phyloP scores from a whole-genome alignment of 2,888 invertebrate species.

The Arctia plantaginis region DNA sequence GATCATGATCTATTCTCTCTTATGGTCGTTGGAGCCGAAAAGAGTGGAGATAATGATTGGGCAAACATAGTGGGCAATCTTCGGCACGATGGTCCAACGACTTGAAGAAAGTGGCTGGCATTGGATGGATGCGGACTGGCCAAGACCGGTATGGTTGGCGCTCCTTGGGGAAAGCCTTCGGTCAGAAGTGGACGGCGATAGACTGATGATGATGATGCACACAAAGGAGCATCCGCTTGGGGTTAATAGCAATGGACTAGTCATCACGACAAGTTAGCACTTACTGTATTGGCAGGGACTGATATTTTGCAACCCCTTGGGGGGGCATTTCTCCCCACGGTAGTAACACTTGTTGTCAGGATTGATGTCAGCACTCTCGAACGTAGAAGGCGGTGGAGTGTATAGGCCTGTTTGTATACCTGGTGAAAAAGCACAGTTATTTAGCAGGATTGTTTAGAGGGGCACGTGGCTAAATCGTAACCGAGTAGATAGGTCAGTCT shows the following conservation, averaged over 20 bases:
- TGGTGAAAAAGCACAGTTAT: constrained; percentile 48
- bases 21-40: too few relatives aligned
- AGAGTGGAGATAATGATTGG: too few relatives aligned
- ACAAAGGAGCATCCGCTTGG: neutral
- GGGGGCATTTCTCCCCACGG: constrained; percentile 89
- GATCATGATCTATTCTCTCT: too few relatives aligned
- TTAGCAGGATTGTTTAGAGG: neutral
- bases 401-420: constrained; percentile 91
- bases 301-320: constrained; percentile 93
- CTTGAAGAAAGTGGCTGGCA: neutral
- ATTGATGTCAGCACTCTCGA: constrained; percentile 89
- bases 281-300: constrained; percentile 95
- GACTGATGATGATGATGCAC: neutral
- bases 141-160: neutral
- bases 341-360: constrained; percentile 92
- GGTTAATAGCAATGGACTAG: neutral
- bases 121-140: neutral
- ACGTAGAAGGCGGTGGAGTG: constrained; percentile 89
- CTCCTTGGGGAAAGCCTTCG: neutral
- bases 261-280: constrained; percentile 47
- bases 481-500: too few relatives aligned
- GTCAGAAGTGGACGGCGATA: neutral
- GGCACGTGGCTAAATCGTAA: too few relatives aligned
- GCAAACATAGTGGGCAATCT: too few relatives aligned
- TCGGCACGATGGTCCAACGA: too few relatives aligned